Percentiles rank a stretch among this genome's conserved stretches.
Conservation (phyloP, 2,888 invertebrate genomes). For the Orchestes rusci region DNA sequence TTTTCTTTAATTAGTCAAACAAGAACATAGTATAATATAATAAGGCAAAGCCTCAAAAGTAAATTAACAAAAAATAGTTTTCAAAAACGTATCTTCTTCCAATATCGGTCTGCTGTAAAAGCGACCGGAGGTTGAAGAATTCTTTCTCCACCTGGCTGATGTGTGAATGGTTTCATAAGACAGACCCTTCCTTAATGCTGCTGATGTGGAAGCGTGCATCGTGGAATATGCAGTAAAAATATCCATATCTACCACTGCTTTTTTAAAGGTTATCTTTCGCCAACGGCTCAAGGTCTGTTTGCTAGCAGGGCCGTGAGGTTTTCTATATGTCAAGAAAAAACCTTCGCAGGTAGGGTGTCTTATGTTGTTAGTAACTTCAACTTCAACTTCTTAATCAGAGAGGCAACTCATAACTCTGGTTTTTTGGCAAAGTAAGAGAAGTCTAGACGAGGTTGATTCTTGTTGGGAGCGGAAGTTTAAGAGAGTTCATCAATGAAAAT, state of each 20-base stretch:
- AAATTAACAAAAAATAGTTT: too few relatives aligned
- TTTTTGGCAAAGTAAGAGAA: too few relatives aligned
- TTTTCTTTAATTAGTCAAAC: not conserved
- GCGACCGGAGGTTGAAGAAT: not conserved
- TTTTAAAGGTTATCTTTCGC: slow-evolving; percentile 10
- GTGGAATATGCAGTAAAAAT: slow-evolving; percentile 14
- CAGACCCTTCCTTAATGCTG: slow-evolving; percentile 6
- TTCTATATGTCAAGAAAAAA: slow-evolving; percentile 4
- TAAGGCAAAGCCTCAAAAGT: too few relatives aligned
- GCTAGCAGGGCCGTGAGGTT: slow-evolving; percentile 6
- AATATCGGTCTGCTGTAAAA: too few relatives aligned
- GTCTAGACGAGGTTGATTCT: too few relatives aligned
- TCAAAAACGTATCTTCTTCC: too few relatives aligned
- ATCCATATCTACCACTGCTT: slow-evolving; percentile 8
- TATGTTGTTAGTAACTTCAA: too few relatives aligned
- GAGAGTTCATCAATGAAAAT: too few relatives aligned
- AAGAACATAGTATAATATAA: not conserved
- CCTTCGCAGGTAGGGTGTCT: too few relatives aligned
- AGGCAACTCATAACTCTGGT: too few relatives aligned
- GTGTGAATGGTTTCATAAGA: slow-evolving; percentile 1
- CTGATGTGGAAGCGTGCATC: slow-evolving; percentile 14
- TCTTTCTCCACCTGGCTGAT: slow-evolving; percentile 1
- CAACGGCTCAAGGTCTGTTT: slow-evolving; percentile 15
- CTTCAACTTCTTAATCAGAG: too few relatives aligned
- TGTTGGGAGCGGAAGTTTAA: too few relatives aligned